Conservation (phyloP, 2,113 vertebrate species). For the Osmerus mordax region DNA sequence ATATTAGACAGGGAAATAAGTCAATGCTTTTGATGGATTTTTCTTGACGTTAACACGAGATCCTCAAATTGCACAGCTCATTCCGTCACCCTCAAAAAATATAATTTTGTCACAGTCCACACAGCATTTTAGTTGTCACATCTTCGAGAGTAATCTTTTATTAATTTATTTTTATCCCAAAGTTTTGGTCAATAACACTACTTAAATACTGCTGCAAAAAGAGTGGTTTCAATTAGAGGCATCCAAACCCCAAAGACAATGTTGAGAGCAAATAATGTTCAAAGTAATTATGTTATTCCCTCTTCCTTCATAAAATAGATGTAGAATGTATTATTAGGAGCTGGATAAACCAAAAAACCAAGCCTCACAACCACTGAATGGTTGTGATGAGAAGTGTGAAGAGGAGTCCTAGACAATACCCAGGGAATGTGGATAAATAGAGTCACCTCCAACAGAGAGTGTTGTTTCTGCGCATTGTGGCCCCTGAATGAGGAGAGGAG, state of each 20-base stretch:
- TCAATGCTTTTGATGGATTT: conserved; percentile 26
- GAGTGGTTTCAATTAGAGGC: no score
- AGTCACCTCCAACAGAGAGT: conserved; percentile 72
- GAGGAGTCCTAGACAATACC: conserved; percentile 60
- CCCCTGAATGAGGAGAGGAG: conserved; percentile 70
- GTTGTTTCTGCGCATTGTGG: conserved; percentile 76
- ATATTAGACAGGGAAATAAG: conserved; percentile 35
- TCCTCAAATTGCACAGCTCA: not conserved
- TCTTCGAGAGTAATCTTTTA: no score
- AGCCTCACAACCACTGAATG: conserved; percentile 35
- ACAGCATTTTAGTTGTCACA: no score
- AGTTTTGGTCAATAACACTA: no score
- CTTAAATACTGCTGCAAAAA: no score
- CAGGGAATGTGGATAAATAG: conserved; percentile 69
- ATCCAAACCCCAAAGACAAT: no score
- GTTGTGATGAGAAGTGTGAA: conserved; percentile 56
- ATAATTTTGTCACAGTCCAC: no score
- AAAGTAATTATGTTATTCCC: not conserved
- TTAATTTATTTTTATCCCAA: not conserved
- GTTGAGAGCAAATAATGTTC: not conserved
- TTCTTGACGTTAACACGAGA: conserved; percentile 24
- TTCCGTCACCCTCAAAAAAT: not conserved
- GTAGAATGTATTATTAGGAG: conserved; percentile 58
- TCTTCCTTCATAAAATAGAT: conserved; percentile 33
- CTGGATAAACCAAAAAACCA: conserved; percentile 57